Evolutionary conservation across 2,113 vertebrate genomes (phyloP).

Genomic region (Madoqua kirkii): DNA sequence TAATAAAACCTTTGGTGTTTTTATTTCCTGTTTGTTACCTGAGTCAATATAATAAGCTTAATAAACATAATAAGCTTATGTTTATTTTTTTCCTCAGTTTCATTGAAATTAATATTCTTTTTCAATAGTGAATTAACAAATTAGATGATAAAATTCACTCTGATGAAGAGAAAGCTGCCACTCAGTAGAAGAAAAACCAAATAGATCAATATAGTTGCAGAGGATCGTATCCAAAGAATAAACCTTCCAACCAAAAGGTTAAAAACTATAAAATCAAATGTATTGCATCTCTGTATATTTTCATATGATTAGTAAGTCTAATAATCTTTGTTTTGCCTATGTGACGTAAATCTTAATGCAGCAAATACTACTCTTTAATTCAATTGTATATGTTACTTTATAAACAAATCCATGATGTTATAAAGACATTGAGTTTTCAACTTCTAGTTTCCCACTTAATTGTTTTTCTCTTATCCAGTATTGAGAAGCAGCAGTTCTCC

Average conservation of each 20-base stretch:
- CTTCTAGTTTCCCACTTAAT: constrained; percentile 8
- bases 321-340: neutral
- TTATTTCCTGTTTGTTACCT: neutral
- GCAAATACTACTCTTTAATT: constrained; percentile 12
- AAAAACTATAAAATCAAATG: constrained; percentile 34
- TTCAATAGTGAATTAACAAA: neutral
- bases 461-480: neutral
- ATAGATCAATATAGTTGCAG: neutral
- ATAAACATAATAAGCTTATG: neutral
- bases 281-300: neutral
- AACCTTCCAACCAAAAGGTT: neutral
- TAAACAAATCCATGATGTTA: neutral
- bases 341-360: neutral
- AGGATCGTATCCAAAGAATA: neutral
- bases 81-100: constrained; percentile 30
- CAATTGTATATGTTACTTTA: neutral
- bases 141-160: neutral
- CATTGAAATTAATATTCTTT: neutral
- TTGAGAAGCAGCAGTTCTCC: constrained; percentile 30
- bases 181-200: neutral
- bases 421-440: neutral
- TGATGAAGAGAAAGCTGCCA: neutral
- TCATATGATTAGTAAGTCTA: neutral
- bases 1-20: neutral
- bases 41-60: no score